A percentile compares a stretch with the other conserved stretches of the same genome.
phyloP scores from a whole-genome alignment of 2,888 invertebrate genomes.

The Colostygia pectinataria region DNA sequence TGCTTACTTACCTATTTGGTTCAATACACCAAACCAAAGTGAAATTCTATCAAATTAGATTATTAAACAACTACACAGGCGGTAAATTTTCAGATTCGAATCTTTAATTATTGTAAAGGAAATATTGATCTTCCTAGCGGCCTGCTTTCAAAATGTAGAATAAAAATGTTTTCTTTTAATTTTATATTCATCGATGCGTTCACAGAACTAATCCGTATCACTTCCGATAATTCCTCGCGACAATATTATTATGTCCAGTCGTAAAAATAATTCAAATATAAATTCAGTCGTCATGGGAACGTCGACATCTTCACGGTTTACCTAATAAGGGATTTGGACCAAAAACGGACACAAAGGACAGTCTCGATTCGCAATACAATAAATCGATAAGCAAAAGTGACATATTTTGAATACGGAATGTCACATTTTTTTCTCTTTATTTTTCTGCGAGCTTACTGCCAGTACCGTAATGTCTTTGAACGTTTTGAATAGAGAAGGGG shows the following conservation, averaged over 20 bases:
- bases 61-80: no score
- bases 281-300: constrained; percentile 79
- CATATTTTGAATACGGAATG: constrained; percentile 79
- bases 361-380: constrained; percentile 63
- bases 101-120: constrained; percentile 2
- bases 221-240: constrained; percentile 61
- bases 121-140: constrained; percentile 17
- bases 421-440: constrained; percentile 63
- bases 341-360: constrained; percentile 53
- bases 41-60: not conserved
- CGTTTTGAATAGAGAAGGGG: constrained; percentile 57
- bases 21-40: not conserved
- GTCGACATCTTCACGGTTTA: constrained; percentile 69
- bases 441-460: constrained; percentile 40
- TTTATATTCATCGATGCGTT: constrained; percentile 52
- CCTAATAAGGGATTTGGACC: constrained; percentile 68
- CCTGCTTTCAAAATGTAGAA: constrained; percentile 8
- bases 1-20: no score
- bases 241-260: constrained; percentile 60
- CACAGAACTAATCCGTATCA: constrained; percentile 70
- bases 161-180: constrained; percentile 34
- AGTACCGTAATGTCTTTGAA: constrained; percentile 41
- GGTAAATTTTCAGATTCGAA: not conserved
- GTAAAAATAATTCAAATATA: constrained; percentile 62
- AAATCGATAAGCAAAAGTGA: constrained; percentile 75